Base-by-base conservation (phyloP, 2,888 invertebrate species). In the Gerris lacustris region DNA sequence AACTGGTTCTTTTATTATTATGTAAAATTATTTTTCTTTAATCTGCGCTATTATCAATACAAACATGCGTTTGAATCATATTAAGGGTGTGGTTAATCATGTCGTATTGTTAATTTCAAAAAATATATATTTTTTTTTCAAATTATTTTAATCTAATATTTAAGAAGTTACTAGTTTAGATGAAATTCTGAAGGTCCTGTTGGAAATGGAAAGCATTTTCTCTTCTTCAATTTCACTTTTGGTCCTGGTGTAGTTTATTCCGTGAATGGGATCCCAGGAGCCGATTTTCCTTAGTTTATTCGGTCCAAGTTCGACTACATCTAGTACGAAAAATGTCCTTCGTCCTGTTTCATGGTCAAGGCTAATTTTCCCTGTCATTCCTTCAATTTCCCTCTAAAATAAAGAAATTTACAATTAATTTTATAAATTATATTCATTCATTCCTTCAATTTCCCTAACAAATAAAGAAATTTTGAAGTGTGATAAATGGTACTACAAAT, bases 341-440 rank as follows among this genome's bases (percentile, higher is more conserved):
- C 88, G 85, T 6, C 95, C 95, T 5, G 83, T 83, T 77, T 89
- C 85, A 72, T 86, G 84, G 79, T 94, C 90, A 78, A 94, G 92
- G 79, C 86, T 86, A 63, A 94, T 86, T 44, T 84, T 79, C 9
- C 94, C 93, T 1, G 91, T 89, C 71, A 93, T 79, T 15, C 93
- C 93, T 76, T 85, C 83, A 75, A 83, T 81, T 71, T 82, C 82
- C 79, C 85, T 86, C 93, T 89, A 77, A 73, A 82, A 81, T 63
- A 45, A 45, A 67, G 31, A 31, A 31, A 31, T 2, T 31, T 31
- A 31, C 31, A 31, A 31, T 2, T 31, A 31, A 31, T 31, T 31
- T 31, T 31, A 31, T 31, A 31, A 31, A 31, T 31, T 31, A 31
- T 31, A 31, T 31, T 31, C 1, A 31, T 31, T 31, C 4, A 31